These are phyloP conservation scores for Emys orbicularis DNA, from an alignment of 2,797 vertebrate species.

Conservation along the genomic window DNA sequence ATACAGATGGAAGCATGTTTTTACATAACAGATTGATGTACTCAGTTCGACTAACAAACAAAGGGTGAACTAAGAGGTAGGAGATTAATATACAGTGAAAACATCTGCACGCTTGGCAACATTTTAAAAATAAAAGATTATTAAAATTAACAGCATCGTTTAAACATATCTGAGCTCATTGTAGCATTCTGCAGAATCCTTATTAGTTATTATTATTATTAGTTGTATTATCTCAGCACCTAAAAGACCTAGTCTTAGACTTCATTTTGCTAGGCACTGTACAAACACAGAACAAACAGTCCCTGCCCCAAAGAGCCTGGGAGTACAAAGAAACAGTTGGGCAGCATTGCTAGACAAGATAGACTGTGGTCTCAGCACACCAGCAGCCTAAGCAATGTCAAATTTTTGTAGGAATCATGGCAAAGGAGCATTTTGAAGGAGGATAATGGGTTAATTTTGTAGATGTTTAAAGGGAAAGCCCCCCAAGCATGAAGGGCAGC, in stretches of 20 bases:
- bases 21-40: not conserved
- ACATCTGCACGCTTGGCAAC: not conserved
- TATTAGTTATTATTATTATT: not conserved
- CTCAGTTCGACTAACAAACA: not conserved
- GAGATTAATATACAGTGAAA: conserved; percentile 1
- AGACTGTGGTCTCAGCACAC: not conserved
- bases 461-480: not conserved
- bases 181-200: not conserved
- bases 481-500: not conserved
- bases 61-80: not conserved
- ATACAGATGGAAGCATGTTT: not conserved
- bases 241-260: not conserved
- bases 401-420: not conserved
- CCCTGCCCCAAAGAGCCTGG: not conserved
- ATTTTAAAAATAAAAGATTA: conserved; percentile 39
- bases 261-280: not conserved
- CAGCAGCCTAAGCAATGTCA: not conserved
- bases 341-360: not conserved
- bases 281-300: not conserved
- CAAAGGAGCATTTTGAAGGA: not conserved
- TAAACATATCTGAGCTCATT: conserved; percentile 46
- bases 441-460: not conserved
- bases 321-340: not conserved
- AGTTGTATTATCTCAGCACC: not conserved
- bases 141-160: conserved; percentile 23